Percentiles rank a stretch among this genome's conserved stretches.
Evolutionary conservation across 2,113 vertebrate genomes (phyloP).

Genomic region (Phalacrocorax pelagicus): DNA sequence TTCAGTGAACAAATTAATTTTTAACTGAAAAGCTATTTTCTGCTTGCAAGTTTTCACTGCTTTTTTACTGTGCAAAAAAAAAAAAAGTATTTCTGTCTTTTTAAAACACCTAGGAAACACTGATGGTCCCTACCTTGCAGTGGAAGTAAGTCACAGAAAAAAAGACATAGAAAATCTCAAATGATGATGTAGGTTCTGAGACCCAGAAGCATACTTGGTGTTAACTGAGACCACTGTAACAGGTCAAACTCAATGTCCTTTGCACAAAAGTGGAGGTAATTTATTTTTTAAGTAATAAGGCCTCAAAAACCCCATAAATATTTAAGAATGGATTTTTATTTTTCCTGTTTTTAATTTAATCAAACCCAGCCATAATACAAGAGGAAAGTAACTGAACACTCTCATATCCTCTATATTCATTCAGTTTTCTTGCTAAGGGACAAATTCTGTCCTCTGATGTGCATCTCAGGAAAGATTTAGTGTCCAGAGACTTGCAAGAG

Average conservation of each 20-base stretch:
- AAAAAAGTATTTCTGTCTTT: background rate
- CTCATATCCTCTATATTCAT: background rate
- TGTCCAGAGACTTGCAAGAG: background rate
- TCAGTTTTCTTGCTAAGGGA: background rate
- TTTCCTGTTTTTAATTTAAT: background rate
- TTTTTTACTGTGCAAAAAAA: background rate
- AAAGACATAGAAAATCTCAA: background rate
- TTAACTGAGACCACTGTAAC: background rate
- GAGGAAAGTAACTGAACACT: background rate
- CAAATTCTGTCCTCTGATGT: background rate
- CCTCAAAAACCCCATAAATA: background rate
- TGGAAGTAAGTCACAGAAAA: background rate
- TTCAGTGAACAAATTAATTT: background rate
- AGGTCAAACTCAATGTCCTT: background rate
- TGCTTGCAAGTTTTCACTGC: background rate
- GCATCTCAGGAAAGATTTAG: background rate
- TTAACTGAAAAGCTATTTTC: background rate
- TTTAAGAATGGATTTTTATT: background rate
- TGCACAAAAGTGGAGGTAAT: background rate
- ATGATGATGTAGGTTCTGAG: background rate
- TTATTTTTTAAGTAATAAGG: background rate
- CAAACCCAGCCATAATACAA: fast-evolving
- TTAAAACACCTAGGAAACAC: background rate
- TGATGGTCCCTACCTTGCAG: background rate
- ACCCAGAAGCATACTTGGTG: background rate